Evolutionary conservation across 1,140 invertebrate species (phyloP), one percentile per base, ranked within the genome.

Genomic region (Hycleus cichorii): DNA sequence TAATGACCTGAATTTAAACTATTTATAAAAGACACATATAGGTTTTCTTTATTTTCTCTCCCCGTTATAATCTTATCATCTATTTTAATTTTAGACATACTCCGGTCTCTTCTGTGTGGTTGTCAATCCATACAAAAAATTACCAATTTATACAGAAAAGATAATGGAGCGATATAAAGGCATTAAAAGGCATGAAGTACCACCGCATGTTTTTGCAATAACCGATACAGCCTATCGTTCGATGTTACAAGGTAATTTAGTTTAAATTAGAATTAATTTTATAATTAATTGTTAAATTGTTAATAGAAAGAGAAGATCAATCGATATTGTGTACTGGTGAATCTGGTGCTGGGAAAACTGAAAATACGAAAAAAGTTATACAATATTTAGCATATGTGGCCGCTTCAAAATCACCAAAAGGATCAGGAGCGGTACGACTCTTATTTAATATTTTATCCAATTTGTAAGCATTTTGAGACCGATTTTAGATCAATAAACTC

Each of bases 311-410:
- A 43, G 97, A 99, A 80, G 96, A 99, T 78, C 97, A 99, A 78
- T 97, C 95, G 6, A 99, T 99, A 75, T 81, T 99, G 52, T 99
- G 97, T 81, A 99, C 97, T 49, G 97, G 97, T 66, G 97, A 99
- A 78, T 99, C 96, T n/a, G 97, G 97, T 66, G 97, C 97, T 64
- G 97, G 97, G 62, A 99, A 99, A 82, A 99, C 97, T 18, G 97
- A 99, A 77, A 99, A 99, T 77, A 99, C 97, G 44, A 99, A 99
- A 79, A 99, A 99, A 85, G 97, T 99, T 38, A 99, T 99, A 72
- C 97, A 99, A 78, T 99, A 99, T 81, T 81, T 99, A 72, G 96
- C 96, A 2, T 97, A 94, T 78, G 95, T 98, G 39, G 96, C 95
- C 64, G 95, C 95, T 9, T 97, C 95, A 7, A 95, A 95, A 77